These are phyloP conservation scores for Galemys pyrenaicus DNA, from an alignment of 2,113 vertebrate genomes.

Conservation along the genomic window DNA sequence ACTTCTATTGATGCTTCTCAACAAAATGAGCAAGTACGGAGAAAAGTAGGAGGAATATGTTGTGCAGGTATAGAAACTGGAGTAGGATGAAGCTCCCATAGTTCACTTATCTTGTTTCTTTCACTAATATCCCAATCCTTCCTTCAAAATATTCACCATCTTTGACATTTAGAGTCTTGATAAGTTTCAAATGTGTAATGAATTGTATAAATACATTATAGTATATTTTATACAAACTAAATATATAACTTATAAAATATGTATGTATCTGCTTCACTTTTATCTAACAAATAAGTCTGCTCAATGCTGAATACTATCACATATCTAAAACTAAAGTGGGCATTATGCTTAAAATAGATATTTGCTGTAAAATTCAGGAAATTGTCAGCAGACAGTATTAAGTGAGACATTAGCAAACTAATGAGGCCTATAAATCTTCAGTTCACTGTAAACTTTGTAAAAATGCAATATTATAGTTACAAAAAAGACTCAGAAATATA, in stretches of 20 bases:
- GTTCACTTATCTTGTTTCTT: neutral
- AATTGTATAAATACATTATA: neutral
- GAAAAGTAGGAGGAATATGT: neutral
- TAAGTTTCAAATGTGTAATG: neutral
- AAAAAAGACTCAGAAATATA: neutral
- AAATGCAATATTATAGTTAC: neutral
- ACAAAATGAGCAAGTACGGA: neutral
- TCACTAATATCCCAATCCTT: neutral
- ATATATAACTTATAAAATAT: neutral
- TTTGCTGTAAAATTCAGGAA: neutral
- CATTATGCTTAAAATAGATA: neutral
- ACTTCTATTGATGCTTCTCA: neutral
- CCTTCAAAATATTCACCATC: neutral
- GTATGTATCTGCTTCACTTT: neutral
- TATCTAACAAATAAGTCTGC: neutral
- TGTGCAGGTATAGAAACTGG: neutral
- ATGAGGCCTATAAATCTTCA: neutral
- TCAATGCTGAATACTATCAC: neutral
- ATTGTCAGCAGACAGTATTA: neutral
- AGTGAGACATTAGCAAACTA: neutral
- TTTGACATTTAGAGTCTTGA: neutral
- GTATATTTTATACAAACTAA: neutral
- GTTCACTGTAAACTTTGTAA: neutral
- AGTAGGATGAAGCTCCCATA: accelerated
- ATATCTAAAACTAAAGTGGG: neutral